A percentile compares a stretch with the other conserved stretches of the same genome.
Evolutionary conservation across 2,797 vertebrate genomes (phyloP).

Genomic region (Spondyliosoma cantharus): DNA sequence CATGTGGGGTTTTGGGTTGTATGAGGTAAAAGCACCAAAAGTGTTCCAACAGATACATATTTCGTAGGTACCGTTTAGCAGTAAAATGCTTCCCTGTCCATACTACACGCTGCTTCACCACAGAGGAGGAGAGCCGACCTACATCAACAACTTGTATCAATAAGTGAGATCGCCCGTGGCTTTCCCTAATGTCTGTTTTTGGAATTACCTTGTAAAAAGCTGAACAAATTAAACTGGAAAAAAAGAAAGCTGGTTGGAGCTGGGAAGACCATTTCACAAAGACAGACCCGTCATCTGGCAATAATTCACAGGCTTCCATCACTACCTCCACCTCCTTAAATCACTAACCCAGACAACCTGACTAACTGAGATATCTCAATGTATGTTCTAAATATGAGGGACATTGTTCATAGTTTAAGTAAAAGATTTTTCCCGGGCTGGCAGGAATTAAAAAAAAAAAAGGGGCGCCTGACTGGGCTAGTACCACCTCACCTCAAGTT

Average conservation of each 20-base stretch:
- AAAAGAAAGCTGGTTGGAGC: not conserved
- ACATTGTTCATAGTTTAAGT: not conserved
- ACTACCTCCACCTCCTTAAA: not conserved
- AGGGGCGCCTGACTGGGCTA: not conserved
- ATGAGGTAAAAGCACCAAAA: too few relatives aligned
- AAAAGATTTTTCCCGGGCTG: not conserved
- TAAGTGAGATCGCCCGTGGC: not conserved
- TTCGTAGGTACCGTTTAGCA: too few relatives aligned
- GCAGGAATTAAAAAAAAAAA: not conserved
- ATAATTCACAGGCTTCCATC: not conserved
- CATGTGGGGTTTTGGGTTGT: too few relatives aligned
- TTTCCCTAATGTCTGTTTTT: not conserved
- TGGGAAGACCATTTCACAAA: not conserved
- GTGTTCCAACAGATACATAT: too few relatives aligned
- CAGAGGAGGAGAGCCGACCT: too few relatives aligned
- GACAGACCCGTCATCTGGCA: not conserved
- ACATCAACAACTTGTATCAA: not conserved
- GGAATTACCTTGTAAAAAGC: not conserved
- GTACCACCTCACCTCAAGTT: too few relatives aligned
- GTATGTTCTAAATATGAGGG: too few relatives aligned
- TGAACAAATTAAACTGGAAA: not conserved
- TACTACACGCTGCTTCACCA: too few relatives aligned
- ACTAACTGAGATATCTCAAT: not conserved
- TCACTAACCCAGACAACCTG: not conserved
- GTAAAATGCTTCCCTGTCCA: too few relatives aligned